Evolutionary conservation across 2,888 invertebrate species (phyloP), one percentile per base, ranked within the genome.

Genomic region (Melieria omissa): DNA sequence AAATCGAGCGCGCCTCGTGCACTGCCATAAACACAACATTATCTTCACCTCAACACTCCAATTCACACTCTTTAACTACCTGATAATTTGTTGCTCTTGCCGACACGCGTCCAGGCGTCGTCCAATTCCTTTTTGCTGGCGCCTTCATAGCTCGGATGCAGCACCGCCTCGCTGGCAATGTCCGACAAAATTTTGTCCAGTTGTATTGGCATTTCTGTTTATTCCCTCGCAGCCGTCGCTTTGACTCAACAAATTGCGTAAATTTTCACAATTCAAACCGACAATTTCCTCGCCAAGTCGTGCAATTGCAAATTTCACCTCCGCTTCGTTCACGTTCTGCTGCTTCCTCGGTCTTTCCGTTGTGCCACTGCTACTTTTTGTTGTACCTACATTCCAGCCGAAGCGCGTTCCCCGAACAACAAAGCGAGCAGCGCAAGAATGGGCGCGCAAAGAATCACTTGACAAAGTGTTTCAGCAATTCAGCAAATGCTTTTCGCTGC

Each of bases 1-100:
- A 86, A 74, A 86, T 86, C 12, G 86, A 86, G 61, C 85, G 85
- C 5, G 85, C 83, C 72, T 86, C 86, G 67, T 85, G 83, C 42
- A 84, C 86, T 82, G 66, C 12, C 67, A 77, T 45, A 55, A 10
- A 46, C 10, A n/a, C 1, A 16, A 4, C n/a, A n/a, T 52, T 44
- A 12, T 14, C 47, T 5, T 62, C 9, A 0, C 8, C 12, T 3
- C 9, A 9, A 10, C 5, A 29, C 1, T 0, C 46, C n/a, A 41
- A 42, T 46, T 57, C 2, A 46, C 6, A n/a, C 5, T 14, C 10
- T 64, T 64, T 14, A 60, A 66, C 69, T 75, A 83, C 83, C 81
- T 4, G 86, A 84, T 45, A 86, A 79, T 76, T 85, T 86, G 73
- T 86, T 86, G 57, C 84, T 84, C 52, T 82, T 83, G 0, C 84